Base-by-base conservation (phyloP, 2,797 vertebrate species). In the Sardinella longiceps region DNA sequence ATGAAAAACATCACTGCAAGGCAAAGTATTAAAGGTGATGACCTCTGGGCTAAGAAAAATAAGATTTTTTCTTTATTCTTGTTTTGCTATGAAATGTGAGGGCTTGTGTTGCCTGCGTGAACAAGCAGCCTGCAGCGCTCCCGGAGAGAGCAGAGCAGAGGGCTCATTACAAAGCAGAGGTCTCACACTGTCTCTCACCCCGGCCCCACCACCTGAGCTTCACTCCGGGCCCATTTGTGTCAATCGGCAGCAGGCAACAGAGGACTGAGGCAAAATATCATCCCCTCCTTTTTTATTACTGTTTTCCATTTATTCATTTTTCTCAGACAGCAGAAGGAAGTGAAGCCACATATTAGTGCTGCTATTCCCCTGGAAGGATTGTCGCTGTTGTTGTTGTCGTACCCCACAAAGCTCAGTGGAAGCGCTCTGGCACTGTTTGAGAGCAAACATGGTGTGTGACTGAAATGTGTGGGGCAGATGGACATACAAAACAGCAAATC, bases 401-500 rank as follows among this genome's bases (percentile, higher is more conserved):
- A 33, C 66, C n/a, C 37, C 70, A 39, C 70, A 39, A 23, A 39
- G 20, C 70, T n/a, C 70, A 10, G 37, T 77, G 70, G 70, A 77
- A 18, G 28, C 20, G 30, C 30, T 70, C 63, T 5, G 11, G 33
- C 20, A 20, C 20, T 0, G 7, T 37, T 3, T 10, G 37, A 43
- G 37, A 77, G 20, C 70, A 77, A 77, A 77, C 70, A 77, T 82
- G 66, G 81, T 63, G 81, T 30, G 18, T 83, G 83, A 89, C 90
- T 82, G 81, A 25, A 87, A 80, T 86, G 84, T 58, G 14, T 18
- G 39, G 80, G 58, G 39, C 51, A 20, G 83, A 7, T 46, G 84
- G 86, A 89, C 87, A 85, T 89, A 83, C 87, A 91, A 89, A 87
- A 37, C 70, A 50, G 43, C 12, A 81, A 89, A 25, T 87, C 33